Evolutionary conservation across 2,113 vertebrate species (phyloP).

Genomic region (Gorsachius goisagi): DNA sequence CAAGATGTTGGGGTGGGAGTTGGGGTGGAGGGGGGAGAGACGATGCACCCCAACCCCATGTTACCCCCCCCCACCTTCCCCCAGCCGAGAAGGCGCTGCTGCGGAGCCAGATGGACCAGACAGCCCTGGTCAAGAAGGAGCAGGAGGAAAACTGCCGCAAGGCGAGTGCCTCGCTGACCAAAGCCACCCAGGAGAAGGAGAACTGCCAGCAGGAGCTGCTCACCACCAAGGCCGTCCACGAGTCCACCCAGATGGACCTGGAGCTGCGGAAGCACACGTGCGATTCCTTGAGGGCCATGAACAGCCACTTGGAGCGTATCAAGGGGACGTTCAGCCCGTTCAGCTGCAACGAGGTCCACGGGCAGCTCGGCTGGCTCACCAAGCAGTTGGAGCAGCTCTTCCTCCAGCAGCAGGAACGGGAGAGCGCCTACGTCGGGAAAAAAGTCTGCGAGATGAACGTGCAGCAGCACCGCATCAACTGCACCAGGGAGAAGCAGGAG

Average conservation of each 20-base stretch:
- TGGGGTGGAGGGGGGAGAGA: no score
- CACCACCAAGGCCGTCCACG: rapidly evolving
- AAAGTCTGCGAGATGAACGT: not conserved
- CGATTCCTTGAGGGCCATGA: rapidly evolving
- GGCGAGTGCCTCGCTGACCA: not conserved
- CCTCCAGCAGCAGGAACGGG: not conserved
- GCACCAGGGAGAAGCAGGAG: constrained; percentile 33
- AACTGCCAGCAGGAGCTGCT: not conserved
- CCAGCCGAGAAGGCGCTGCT: constrained; percentile 64
- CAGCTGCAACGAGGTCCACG: not conserved
- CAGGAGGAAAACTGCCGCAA: not conserved
- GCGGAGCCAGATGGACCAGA: constrained; percentile 47
- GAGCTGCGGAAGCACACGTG: not conserved
- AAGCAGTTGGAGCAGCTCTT: not conserved
- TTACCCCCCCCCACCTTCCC: not conserved
- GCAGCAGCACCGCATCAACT: not conserved
- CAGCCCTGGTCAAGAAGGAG: constrained; percentile 43
- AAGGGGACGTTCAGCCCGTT: rapidly evolving
- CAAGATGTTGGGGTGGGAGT: no score
- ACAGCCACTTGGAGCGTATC: not conserved
- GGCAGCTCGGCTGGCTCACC: not conserved
- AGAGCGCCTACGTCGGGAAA: not conserved
- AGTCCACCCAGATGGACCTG: not conserved
- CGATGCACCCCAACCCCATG: not conserved
- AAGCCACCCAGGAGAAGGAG: constrained; percentile 20